Evolutionary conservation across 1,140 invertebrate genomes (phyloP), one percentile per base, ranked within the genome.

Genomic region (Pogonus chalceus): DNA sequence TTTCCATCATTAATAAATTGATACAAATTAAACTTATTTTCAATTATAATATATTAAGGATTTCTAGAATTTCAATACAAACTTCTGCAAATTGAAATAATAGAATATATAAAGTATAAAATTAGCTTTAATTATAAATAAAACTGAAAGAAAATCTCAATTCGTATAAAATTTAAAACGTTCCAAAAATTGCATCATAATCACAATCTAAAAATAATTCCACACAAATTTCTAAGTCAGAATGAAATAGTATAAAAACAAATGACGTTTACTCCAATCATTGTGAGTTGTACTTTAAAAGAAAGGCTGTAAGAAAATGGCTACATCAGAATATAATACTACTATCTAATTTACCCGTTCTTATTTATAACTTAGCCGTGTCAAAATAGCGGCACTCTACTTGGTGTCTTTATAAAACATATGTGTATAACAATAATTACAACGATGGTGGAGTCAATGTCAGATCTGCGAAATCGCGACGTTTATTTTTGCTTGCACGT

Each of bases 221-320:
- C 26, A 31, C 26, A 31, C 26, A 31, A 31, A 31, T 7, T 31
- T 31, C 26, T 31, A 31, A 31, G 37, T 10, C 18, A 43, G 37
- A 43, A 43, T 43, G 37, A 43, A 43, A 12, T 43, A 43, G 37
- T 43, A 12, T 3, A 4, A 43, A 43, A 43, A 43, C 37, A 43
- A 12, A 43, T 43, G 37, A 43, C 37, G 9, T 31, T 14, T 31
- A 14, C 14, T 14, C 14, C 7, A 7, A 14, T 31, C 7, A 7
- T 4, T 31, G 26, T 31, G 26, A 7, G 26, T 31, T 31, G 14
- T 7, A 31, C 14, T 4, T 31, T 31, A 31, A 31, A 31, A n/a
- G n/a, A n/a, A n/a, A n/a, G n/a, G n/a, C n/a, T n/a, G 7, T 18
- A 18, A 4, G 3, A 4, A 18, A 43, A 43, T 43, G 37, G 9